Percentiles rank a stretch among this genome's conserved stretches.
Evolutionary conservation across 2,888 invertebrate genomes (phyloP).

Genomic region (Spisula solida): DNA sequence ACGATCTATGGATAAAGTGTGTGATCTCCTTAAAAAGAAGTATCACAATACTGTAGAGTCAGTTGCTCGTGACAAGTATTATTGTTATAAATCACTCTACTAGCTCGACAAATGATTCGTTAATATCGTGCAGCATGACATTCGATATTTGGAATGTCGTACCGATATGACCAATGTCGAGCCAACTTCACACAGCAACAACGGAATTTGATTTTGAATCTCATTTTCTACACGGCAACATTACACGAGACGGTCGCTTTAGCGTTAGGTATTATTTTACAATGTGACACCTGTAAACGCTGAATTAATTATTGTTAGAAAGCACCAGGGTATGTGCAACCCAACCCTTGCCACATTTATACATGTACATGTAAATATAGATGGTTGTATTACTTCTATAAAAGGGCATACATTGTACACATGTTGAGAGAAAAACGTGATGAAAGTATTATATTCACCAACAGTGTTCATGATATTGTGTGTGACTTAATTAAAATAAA

Average conservation of each 20-base stretch:
- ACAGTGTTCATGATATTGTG: background rate
- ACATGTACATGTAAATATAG: background rate
- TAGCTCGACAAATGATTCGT: too few species aligned
- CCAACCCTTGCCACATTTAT: background rate
- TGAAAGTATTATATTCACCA: background rate
- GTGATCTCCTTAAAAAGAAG: too few species aligned
- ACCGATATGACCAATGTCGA: too few species aligned
- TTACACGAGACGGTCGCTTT: conserved; percentile 20
- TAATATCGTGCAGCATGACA: too few species aligned
- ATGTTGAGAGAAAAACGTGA: background rate
- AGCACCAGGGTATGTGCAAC: conserved; percentile 14
- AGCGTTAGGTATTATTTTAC: conserved; percentile 38
- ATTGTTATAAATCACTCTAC: too few species aligned
- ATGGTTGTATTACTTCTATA: background rate
- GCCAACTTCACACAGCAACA: background rate
- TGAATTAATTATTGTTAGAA: conserved; percentile 34
- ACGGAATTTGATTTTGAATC: background rate
- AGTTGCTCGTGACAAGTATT: too few species aligned
- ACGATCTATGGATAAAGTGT: too few species aligned
- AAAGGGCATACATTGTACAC: too few species aligned
- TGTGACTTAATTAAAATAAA: background rate
- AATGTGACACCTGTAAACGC: conserved; percentile 37
- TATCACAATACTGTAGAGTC: too few species aligned
- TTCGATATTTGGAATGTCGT: too few species aligned
- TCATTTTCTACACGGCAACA: background rate